These are phyloP conservation scores for Sebastiscus albofasciatus DNA, from an alignment of 2,797 vertebrate species.

Conservation along the genomic window DNA sequence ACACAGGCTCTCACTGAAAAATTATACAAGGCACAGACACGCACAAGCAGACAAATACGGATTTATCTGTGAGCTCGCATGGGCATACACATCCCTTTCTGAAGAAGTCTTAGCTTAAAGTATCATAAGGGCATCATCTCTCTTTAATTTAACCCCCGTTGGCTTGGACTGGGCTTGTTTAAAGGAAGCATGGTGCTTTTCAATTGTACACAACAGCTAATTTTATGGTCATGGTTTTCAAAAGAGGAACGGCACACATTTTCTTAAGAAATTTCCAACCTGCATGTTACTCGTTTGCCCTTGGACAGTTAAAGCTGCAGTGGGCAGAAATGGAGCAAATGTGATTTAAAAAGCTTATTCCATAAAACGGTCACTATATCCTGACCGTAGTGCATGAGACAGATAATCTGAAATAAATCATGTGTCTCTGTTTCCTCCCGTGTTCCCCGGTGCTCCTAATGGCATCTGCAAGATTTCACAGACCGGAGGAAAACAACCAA, in stretches of 20 bases:
- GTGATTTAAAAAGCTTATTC: no score
- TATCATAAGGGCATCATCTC: conserved; percentile 51
- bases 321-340: no score
- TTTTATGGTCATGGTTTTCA: conserved; percentile 62
- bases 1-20: conserved; percentile 46
- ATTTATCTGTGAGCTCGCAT: conserved; percentile 41
- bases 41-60: conserved; percentile 49
- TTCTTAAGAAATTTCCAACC: conserved; percentile 18
- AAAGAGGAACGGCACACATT: conserved; percentile 32
- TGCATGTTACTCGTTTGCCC: conserved; percentile 34
- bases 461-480: no score
- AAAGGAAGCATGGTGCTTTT: conserved; percentile 44
- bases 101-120: conserved; percentile 52
- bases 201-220: conserved; percentile 35
- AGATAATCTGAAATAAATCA: no score
- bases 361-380: no score
- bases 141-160: conserved; percentile 59
- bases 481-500: no score
- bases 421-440: no score
- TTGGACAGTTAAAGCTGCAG: conserved; percentile 29
- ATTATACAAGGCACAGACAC: conserved; percentile 40
- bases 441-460: no score
- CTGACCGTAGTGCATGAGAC: no score
- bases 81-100: conserved; percentile 32
- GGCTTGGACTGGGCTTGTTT: conserved; percentile 45